Percentiles rank a stretch among this genome's conserved stretches.
phyloP scores from a whole-genome alignment of 2,113 vertebrate genomes.

The Pangasianodon gigas region DNA sequence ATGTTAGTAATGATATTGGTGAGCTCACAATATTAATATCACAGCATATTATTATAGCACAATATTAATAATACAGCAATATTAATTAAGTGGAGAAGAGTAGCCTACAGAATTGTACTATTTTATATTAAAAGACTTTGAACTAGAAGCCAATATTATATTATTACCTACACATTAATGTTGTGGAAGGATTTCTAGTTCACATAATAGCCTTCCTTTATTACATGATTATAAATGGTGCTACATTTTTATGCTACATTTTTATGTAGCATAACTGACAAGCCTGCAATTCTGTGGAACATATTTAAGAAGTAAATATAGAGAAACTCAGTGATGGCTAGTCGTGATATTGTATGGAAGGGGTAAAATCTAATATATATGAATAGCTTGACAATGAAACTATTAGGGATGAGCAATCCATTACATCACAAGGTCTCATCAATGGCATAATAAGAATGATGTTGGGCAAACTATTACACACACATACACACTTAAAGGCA shows the following conservation, averaged over 20 bases:
- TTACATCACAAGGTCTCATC: neutral
- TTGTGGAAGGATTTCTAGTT: neutral
- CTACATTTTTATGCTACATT: neutral
- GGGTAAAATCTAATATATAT: neutral
- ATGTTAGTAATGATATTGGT: neutral
- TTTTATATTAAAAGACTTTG: neutral
- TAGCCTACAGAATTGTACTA: neutral
- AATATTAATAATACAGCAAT: neutral
- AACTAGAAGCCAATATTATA: neutral
- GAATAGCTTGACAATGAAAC: neutral
- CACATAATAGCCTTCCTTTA: neutral
- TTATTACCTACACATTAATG: neutral
- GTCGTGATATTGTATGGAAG: neutral
- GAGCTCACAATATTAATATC: neutral
- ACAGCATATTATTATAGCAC: too few species aligned
- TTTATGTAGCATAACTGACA: neutral
- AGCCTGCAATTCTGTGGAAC: neutral
- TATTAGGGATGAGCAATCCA: neutral
- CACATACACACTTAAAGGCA: neutral
- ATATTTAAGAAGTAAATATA: neutral
- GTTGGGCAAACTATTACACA: neutral
- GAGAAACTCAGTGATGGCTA: neutral
- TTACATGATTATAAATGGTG: neutral
- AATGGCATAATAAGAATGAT: neutral
- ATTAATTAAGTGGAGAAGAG: neutral